These are phyloP conservation scores for Brachyhypopomus gauderio DNA, from an alignment of 2,113 vertebrate species.

Conservation along the genomic window DNA sequence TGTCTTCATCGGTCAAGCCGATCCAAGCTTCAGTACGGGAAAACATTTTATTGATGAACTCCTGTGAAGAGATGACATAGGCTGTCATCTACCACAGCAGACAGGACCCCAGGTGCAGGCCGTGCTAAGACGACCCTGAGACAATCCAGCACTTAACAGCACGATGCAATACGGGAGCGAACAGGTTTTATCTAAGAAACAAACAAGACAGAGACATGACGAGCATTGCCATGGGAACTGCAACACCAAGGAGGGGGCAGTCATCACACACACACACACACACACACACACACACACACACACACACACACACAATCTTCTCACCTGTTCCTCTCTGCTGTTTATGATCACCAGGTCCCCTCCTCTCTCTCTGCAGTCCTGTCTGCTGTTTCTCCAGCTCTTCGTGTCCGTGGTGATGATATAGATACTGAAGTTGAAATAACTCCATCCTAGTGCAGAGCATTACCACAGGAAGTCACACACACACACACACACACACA, in stretches of 20 bases:
- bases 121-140: too few species aligned
- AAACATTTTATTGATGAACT: not conserved
- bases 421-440: slow-evolving; percentile 1
- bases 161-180: too few species aligned
- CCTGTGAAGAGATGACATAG: not conserved
- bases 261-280: too few species aligned
- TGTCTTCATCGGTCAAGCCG: slow-evolving; percentile 9
- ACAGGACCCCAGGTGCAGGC: too few species aligned
- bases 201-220: too few species aligned
- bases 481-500: not conserved
- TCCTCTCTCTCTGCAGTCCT: not conserved
- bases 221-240: too few species aligned
- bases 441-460: slow-evolving; percentile 4
- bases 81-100: too few species aligned
- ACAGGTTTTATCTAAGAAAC: too few species aligned
- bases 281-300: too few species aligned
- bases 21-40: not conserved
- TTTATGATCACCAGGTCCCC: slow-evolving; percentile 36
- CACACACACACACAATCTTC: not conserved
- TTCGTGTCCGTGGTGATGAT: not conserved
- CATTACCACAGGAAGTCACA: not conserved
- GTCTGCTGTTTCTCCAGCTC: slow-evolving; percentile 20
- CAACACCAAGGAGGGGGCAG: too few species aligned
- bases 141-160: too few species aligned
- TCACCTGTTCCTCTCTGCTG: slow-evolving; percentile 23